Base-by-base conservation (phyloP, 2,888 invertebrate species). In the Cryptus viduatorius region DNA sequence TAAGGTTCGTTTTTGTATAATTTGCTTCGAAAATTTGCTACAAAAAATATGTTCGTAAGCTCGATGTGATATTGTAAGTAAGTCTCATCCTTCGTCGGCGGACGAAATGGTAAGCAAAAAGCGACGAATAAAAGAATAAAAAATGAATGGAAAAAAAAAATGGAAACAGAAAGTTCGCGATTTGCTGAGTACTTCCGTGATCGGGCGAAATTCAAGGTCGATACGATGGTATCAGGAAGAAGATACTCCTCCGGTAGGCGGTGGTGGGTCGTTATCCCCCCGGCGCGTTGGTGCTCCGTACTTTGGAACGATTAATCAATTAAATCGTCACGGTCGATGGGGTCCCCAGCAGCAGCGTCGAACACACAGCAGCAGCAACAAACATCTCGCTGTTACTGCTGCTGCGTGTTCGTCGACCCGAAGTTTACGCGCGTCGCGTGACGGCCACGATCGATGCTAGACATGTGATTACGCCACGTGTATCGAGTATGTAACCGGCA, bases 391-490 rank as follows among this genome's bases (percentile, higher is more conserved):
- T 56, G 59, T 12, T 29, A 24, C 56, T 56, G 59, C 61, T n/a
- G 53, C 84, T 87, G 86, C 82, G 79, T 87, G 86, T 85, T 86
- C 86, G 72, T 79, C 83, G 82, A 88, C 80, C 87, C 84, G 77
- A 80, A 88, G 87, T 81, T 84, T 81, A 84, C 76, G 86, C 84
- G 82, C 85, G 83, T 90, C 88, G 91, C 92, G 90, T 91, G 92
- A 92, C 89, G 89, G 86, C 85, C 73, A 82, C 88, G 89, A 90
- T 91, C 87, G 87, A 82, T 77, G 86, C 86, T 89, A 87, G 90
- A 90, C 89, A 87, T 89, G 89, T 89, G 89, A 91, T 92, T 92
- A 91, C 89, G 85, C 84, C 89, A 82, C 83, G 77, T 84, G 84
- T 84, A 68, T 86, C 84, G 79, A 79, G 77, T 79, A 84, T 85